phyloP scores from a whole-genome alignment of 1,140 invertebrate species.

The Ooceraea biroi region DNA sequence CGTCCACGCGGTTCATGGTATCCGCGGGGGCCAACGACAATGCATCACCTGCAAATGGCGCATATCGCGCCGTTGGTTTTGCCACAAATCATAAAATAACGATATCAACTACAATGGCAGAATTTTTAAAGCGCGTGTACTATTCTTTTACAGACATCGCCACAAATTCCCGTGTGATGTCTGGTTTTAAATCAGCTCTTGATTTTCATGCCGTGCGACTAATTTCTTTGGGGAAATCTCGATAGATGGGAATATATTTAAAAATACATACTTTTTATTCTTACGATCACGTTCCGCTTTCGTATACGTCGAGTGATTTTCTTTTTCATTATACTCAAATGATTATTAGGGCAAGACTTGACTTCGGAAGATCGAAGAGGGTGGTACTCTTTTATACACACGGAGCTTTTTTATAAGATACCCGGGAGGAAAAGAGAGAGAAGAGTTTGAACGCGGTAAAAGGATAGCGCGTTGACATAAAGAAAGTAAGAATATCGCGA shows the following conservation, averaged over 20 bases:
- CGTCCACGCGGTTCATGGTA: constrained; percentile 28
- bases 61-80: constrained; percentile 14
- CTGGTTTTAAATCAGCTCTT: neutral
- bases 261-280: too few relatives aligned
- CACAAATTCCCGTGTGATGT: neutral
- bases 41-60: constrained; percentile 61
- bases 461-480: constrained; percentile 18
- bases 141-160: neutral
- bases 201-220: neutral
- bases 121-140: constrained; percentile 10
- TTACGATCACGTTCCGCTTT: too few relatives aligned
- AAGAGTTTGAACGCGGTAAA: constrained; percentile 14
- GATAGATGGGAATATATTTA: neutral
- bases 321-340: too few relatives aligned
- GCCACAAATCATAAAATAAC: constrained; percentile 54
- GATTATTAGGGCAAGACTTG: neutral
- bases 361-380: neutral
- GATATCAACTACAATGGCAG: constrained; percentile 37
- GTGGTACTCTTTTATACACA: too few relatives aligned
- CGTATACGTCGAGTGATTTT: too few relatives aligned
- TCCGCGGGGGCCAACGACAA: constrained; percentile 46
- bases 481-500: constrained; percentile 32
- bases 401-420: neutral
- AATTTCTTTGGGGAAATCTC: neutral
- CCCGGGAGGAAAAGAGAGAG: neutral